Conservation (phyloP, 1,140 invertebrate species). For the Sycophaga agraensis region DNA sequence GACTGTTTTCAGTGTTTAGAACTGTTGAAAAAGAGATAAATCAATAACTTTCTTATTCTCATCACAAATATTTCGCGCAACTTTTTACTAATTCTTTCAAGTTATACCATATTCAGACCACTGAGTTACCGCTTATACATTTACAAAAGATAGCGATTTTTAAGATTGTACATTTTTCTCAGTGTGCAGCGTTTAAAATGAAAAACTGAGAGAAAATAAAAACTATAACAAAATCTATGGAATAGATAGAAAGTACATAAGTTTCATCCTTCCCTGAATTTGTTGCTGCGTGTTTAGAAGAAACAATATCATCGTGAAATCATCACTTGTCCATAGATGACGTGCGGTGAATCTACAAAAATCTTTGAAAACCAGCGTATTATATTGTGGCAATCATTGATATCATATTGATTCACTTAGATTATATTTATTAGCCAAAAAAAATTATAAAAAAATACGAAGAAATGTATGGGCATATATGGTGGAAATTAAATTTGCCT, state of each 20-base stretch:
- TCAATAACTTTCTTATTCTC: constrained; percentile 24
- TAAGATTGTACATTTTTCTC: constrained; percentile 25
- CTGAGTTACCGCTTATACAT: constrained; percentile 19
- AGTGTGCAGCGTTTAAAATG: constrained; percentile 12
- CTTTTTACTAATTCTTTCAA: constrained; percentile 21
- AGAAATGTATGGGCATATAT: constrained; percentile 14
- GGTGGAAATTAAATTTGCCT: constrained; percentile 17
- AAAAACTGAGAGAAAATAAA: constrained; percentile 18
- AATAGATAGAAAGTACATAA: constrained; percentile 25
- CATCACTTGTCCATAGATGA: constrained; percentile 23
- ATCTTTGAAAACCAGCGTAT: constrained; percentile 5
- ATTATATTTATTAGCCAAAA: constrained; percentile 19
- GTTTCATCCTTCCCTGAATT: constrained; percentile 23
- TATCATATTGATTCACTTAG: constrained; percentile 14
- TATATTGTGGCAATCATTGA: neutral
- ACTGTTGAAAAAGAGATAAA: constrained; percentile 20
- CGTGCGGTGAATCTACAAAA: constrained; percentile 9
- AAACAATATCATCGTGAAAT: constrained; percentile 23
- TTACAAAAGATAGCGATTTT: constrained; percentile 10
- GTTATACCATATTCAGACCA: constrained; percentile 16
- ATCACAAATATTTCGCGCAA: constrained; percentile 27
- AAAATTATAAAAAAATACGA: constrained; percentile 3
- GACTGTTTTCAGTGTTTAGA: constrained; percentile 26
- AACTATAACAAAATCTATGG: constrained; percentile 20
- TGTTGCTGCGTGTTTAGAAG: constrained; percentile 27